Percentiles rank a stretch among this genome's conserved stretches.
Conservation (phyloP, 2,888 invertebrate species). For the Harpalus rubripes region DNA sequence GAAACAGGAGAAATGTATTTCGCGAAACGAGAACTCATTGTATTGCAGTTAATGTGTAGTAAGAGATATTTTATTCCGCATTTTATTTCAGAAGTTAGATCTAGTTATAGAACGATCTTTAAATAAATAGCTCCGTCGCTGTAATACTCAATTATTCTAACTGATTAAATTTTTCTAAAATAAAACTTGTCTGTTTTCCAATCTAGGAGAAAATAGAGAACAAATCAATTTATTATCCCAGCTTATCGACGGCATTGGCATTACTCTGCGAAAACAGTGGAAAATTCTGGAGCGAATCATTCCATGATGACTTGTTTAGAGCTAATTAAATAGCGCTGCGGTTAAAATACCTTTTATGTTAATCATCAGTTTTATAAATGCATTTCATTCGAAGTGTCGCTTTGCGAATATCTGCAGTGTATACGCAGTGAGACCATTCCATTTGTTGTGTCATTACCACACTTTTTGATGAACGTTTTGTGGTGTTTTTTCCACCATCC, state of each 20-base stretch:
- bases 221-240: neutral
- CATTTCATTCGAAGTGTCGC: conserved; percentile 22
- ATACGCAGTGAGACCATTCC: conserved; percentile 35
- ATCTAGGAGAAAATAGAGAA: neutral
- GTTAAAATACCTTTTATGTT: conserved; percentile 52
- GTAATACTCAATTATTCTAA: neutral
- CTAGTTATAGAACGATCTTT: too few species aligned
- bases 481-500: conserved; percentile 17
- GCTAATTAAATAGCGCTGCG: conserved; percentile 46
- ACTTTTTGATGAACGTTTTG: conserved; percentile 32
- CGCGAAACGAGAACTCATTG: too few species aligned
- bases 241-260: neutral
- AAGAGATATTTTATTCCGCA: too few species aligned
- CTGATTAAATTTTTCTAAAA: neutral
- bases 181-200: neutral
- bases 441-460: conserved; percentile 37
- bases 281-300: conserved; percentile 27
- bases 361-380: conserved; percentile 55
- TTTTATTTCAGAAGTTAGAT: too few species aligned
- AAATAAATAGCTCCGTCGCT: too few species aligned
- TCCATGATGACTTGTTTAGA: conserved; percentile 32
- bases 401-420: conserved; percentile 26
- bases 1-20: too few species aligned
- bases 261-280: conserved; percentile 12
- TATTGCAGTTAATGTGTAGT: too few species aligned